phyloP scores from a whole-genome alignment of 2,113 vertebrate genomes.

The Hyperoodon ampullatus region DNA sequence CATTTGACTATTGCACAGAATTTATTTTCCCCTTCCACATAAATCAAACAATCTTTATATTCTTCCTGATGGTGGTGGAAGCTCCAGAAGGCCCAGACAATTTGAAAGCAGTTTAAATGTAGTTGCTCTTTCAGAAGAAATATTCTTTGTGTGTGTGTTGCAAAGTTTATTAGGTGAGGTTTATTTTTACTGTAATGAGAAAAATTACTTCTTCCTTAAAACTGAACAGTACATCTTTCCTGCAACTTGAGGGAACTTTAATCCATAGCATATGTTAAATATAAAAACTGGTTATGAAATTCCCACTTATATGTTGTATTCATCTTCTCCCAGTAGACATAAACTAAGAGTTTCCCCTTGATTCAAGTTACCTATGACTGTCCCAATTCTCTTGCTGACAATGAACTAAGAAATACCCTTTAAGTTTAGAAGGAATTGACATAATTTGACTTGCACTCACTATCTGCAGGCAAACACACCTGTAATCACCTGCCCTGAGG shows the following conservation, averaged over 20 bases:
- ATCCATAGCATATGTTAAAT: background rate
- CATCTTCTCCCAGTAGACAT: background rate
- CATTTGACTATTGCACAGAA: background rate
- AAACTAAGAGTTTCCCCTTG: background rate
- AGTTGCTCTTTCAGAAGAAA: background rate
- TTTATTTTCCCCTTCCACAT: background rate
- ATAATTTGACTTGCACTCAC: constrained; percentile 4
- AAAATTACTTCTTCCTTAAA: background rate
- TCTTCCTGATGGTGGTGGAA: background rate
- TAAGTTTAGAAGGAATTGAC: background rate
- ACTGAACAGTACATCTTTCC: background rate
- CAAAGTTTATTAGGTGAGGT: background rate
- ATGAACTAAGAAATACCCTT: constrained; percentile 18
- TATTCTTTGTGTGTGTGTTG: background rate
- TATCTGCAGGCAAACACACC: background rate
- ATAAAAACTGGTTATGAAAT: constrained; percentile 36
- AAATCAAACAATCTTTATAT: background rate
- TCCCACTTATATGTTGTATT: background rate
- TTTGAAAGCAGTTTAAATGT: constrained; percentile 45
- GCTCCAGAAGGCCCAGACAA: background rate
- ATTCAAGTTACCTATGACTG: background rate
- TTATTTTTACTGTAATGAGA: constrained; percentile 14
- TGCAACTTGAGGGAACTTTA: background rate
- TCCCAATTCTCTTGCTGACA: background rate
- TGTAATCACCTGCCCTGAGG: background rate